Base-by-base conservation (phyloP, 1,140 invertebrate species). In the Drosophila lini region DNA sequence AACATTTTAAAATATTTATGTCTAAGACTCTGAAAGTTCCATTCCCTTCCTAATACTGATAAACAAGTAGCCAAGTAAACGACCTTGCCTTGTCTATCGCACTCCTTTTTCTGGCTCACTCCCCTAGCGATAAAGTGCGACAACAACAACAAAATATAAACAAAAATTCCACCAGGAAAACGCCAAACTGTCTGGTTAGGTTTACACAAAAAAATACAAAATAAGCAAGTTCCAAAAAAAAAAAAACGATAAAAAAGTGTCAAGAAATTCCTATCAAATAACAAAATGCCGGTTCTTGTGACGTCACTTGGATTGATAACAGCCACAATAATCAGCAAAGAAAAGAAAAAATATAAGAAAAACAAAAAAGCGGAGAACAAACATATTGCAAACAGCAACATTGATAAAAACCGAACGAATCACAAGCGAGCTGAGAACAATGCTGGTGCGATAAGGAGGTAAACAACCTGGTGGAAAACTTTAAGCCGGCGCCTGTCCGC, bases 361-460 rank as follows among this genome's bases (percentile, higher is more conserved):
- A 28, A 55, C 58, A 44, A 52, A 28, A 36, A 47, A 47, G 25
- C 56, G 36, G 34, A 75, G 41, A 79, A 31, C 48, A 25, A 74
- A 80, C 81, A 83, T 80, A 83, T 80, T 84, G 80, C 76, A 68
- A 84, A 80, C 65, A 53, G 65, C 32, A 67, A 53, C 61, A 76
- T 48, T 76, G 81, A 83, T 83, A 83, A 83, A 58, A 57, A 44
- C 47, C 38, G 38, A 47, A 45, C 25, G 53, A 73, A 53, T 60
- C 70, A 62, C 34, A 47, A 52, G 63, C 40, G 34, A 31, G 42
- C 0, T 56, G 55, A 60, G 59, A 77, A 88, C 71, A 83, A 89
- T 80, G 63, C 56, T 53, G 57, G 64, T 53, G 77, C 82, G 83
- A 88, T 88, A 89, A 88, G 83, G 78, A 80, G 82, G 84, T 88